Percentiles rank a stretch among this genome's conserved stretches.
phyloP scores from a whole-genome alignment of 2,888 invertebrate genomes.

The Norana najaformis region DNA sequence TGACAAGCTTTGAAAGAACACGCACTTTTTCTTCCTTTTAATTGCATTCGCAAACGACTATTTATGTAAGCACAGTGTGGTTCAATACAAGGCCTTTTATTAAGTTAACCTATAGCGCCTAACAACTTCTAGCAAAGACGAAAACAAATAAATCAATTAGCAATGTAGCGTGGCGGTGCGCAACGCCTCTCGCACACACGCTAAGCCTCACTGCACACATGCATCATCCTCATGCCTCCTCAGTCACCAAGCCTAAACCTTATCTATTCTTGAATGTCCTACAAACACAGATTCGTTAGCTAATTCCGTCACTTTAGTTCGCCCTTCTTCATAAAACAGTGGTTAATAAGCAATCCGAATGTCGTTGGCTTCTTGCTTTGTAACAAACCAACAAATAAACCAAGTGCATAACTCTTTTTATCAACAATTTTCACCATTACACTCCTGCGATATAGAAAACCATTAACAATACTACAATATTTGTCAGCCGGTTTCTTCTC shows the following conservation, averaged over 20 bases:
- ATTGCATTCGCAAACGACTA: background rate
- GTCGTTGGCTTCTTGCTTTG: no score
- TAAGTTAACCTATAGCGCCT: background rate
- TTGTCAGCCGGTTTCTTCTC: background rate
- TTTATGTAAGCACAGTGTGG: background rate
- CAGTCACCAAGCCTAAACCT: background rate
- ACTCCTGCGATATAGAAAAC: background rate
- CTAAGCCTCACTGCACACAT: background rate
- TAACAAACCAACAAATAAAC: background rate
- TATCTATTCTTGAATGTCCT: background rate
- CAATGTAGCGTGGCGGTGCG: background rate
- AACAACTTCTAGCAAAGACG: background rate
- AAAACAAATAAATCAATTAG: background rate
- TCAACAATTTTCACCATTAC: no score
- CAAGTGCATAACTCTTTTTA: no score
- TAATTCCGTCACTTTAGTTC: background rate
- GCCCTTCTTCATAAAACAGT: background rate
- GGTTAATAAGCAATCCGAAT: background rate
- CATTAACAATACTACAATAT: background rate
- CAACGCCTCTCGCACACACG: background rate
- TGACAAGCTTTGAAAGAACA: background rate
- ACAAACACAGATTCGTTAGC: background rate
- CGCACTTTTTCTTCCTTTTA: background rate
- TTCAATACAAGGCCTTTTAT: background rate
- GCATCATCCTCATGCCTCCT: background rate